Conservation (phyloP, 2,888 invertebrate species). For the Eustalomyia histrio region DNA sequence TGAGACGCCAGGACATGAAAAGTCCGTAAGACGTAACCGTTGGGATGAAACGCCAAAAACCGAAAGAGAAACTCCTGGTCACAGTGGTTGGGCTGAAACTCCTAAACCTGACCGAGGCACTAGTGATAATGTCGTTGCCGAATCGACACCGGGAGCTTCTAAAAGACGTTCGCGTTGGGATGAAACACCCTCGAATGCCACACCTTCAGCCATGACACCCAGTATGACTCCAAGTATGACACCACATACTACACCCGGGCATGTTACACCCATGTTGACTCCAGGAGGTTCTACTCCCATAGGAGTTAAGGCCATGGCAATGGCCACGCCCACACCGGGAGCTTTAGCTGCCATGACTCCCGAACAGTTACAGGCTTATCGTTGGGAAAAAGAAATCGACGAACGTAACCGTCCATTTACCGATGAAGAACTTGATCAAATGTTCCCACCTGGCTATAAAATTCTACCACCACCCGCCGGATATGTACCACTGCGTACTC, state of each 20-base stretch:
- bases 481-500: conserved; percentile 97
- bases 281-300: conserved; percentile 93
- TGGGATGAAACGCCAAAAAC: conserved; percentile 99
- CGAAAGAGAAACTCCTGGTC: conserved; percentile 97
- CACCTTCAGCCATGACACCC: conserved; percentile 86
- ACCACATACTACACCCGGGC: conserved; percentile 87
- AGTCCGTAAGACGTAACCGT: conserved; percentile 92
- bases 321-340: conserved; percentile 98
- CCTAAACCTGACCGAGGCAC: conserved; percentile 95
- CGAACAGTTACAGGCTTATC: conserved; percentile 97
- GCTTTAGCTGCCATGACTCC: conserved; percentile 99
- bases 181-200: conserved; percentile 93
- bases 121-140: conserved; percentile 87
- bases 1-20: conserved; percentile 89
- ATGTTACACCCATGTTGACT: conserved; percentile 86
- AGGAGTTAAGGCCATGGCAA: conserved; percentile 97
- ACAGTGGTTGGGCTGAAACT: conserved; percentile 99
- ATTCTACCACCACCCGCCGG: conserved; percentile 96
- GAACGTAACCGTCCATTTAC: conserved; percentile 97
- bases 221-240: conserved; percentile 85
- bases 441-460: conserved; percentile 99
- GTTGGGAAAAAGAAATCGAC: conserved; percentile 99
- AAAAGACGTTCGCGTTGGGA: conserved; percentile 99
- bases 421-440: conserved; percentile 97
- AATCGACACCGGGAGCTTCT: conserved; percentile 96